phyloP scores from a whole-genome alignment of 2,113 vertebrate genomes.

The Dryoscopus gambensis region DNA sequence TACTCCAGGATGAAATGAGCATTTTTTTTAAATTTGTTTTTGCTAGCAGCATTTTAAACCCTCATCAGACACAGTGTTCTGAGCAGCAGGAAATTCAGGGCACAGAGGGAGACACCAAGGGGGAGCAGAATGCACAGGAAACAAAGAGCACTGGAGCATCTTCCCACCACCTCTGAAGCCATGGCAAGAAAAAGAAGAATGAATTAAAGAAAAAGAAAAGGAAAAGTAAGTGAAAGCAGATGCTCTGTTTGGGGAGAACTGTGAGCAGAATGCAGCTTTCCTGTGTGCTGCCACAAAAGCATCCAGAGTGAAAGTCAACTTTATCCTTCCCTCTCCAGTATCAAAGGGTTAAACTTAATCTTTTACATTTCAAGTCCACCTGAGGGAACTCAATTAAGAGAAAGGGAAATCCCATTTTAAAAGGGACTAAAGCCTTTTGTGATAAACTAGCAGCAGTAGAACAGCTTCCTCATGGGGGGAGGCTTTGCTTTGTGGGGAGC shows the following conservation, averaged over 20 bases:
- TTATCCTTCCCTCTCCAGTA: not conserved
- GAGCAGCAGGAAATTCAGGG: not conserved
- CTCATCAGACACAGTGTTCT: not conserved
- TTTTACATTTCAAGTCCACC: not conserved
- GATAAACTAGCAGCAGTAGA: not conserved
- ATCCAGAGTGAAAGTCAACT: not conserved
- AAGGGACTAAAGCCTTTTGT: slow-evolving; percentile 12
- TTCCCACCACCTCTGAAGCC: not conserved
- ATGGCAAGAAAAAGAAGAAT: not conserved
- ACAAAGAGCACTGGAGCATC: not conserved
- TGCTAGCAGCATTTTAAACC: not conserved
- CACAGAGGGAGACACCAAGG: not conserved
- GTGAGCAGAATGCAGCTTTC: not conserved
- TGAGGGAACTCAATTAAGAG: not conserved
- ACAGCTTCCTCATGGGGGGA: not conserved
- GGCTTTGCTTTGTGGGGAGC: not conserved
- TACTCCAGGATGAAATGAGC: not conserved
- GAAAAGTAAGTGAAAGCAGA: not conserved
- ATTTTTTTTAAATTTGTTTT: not conserved
- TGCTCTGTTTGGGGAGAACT: not conserved
- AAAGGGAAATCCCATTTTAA: not conserved
- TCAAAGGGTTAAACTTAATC: slow-evolving; percentile 10
- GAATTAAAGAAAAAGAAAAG: not conserved
- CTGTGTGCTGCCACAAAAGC: not conserved
- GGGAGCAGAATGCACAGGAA: not conserved